phyloP scores from a whole-genome alignment of 2,888 invertebrate genomes.

The Drosophila melanosoma region DNA sequence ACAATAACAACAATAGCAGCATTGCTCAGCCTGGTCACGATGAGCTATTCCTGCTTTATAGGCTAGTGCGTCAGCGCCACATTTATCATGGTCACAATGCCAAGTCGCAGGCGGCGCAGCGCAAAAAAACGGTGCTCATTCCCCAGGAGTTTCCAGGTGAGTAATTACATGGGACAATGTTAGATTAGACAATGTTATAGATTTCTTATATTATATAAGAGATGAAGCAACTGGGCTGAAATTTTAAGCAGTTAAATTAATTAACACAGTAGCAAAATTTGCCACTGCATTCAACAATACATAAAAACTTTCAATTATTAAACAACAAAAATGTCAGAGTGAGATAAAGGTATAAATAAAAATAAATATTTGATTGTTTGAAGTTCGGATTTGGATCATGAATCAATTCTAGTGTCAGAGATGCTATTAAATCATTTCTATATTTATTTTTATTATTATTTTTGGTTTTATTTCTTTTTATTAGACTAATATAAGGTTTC shows the following conservation, averaged over 20 bases:
- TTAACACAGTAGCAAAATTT: conserved; percentile 10
- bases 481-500: not conserved
- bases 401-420: not conserved
- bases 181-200: not conserved
- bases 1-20: conserved; percentile 30
- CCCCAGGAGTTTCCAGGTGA: conserved; percentile 85
- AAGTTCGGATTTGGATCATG: not conserved
- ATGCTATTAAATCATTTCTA: not conserved
- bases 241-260: conserved; percentile 6
- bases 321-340: not conserved
- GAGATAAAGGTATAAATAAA: not conserved
- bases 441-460: not conserved
- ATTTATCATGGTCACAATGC: conserved; percentile 84
- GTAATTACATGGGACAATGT: conserved; percentile 4
- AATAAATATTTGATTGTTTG: not conserved
- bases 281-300: not conserved
- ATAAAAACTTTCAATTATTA: not conserved
- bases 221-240: conserved; percentile 8
- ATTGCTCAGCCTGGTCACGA: conserved; percentile 62
- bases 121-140: conserved; percentile 84
- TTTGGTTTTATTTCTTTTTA: not conserved
- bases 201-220: not conserved
- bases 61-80: conserved; percentile 83
- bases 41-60: conserved; percentile 84
- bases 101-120: conserved; percentile 82